Conservation (phyloP, 2,113 vertebrate species). For the Fukomys damarensis region DNA sequence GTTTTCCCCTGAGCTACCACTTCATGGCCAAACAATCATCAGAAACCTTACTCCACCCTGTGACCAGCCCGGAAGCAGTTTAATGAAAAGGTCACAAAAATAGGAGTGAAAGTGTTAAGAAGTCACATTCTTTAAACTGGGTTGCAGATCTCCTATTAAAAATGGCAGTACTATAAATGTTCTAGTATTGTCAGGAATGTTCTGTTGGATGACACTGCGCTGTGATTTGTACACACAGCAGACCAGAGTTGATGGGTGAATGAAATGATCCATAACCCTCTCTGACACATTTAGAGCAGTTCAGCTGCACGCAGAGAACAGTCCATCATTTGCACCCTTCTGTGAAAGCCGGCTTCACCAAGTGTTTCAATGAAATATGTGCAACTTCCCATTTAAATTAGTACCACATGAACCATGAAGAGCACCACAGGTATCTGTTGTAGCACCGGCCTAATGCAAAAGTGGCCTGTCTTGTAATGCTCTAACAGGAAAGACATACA, state of each 20-base stretch:
- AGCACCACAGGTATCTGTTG: slow-evolving; percentile 97
- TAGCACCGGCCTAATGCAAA: slow-evolving; percentile 90
- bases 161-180: slow-evolving; percentile 92
- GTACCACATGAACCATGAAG: slow-evolving; percentile 99
- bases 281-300: slow-evolving; percentile 93
- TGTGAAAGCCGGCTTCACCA: slow-evolving; percentile 91
- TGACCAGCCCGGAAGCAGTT: background rate
- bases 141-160: slow-evolving; percentile 90
- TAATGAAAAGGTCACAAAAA: slow-evolving; percentile 5
- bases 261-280: slow-evolving; percentile 95
- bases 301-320: slow-evolving; percentile 91
- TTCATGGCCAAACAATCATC: background rate
- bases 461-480: slow-evolving; percentile 92
- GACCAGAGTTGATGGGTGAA: slow-evolving; percentile 91
- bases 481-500: slow-evolving; percentile 94
- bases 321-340: slow-evolving; percentile 95
- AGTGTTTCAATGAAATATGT: slow-evolving; percentile 99
- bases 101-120: slow-evolving; percentile 86
- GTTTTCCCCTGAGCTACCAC: background rate
- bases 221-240: slow-evolving; percentile 93
- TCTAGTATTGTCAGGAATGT: slow-evolving; percentile 93
- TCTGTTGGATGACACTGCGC: slow-evolving; percentile 92
- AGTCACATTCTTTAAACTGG: slow-evolving; percentile 85
- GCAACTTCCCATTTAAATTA: slow-evolving; percentile 99
- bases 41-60: background rate